Percentiles rank a stretch among this genome's conserved stretches.
Evolutionary conservation across 2,113 vertebrate genomes (phyloP).

Genomic region (Sinocyclocheilus grahami): DNA sequence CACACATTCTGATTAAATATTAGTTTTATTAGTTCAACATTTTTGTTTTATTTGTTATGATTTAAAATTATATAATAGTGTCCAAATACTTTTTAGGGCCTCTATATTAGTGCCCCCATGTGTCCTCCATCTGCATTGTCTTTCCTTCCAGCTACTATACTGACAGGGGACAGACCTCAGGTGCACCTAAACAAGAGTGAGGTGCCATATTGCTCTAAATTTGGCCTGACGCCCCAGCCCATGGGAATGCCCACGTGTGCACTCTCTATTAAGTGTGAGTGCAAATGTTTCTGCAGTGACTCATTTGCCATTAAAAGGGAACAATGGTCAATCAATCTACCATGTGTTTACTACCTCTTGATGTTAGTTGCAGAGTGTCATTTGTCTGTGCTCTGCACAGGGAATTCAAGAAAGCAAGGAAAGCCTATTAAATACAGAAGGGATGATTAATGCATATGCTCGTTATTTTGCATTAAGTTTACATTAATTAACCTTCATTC

Average conservation of each 20-base stretch:
- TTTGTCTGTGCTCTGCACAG: background rate
- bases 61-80: background rate
- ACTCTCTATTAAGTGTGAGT: constrained; percentile 1
- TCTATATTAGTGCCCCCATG: background rate
- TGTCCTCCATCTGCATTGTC: background rate
- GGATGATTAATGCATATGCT: constrained; percentile 69
- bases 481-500: constrained; percentile 69
- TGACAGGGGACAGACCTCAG: constrained; percentile 17
- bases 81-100: background rate
- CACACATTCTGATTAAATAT: background rate
- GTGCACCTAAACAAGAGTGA: background rate
- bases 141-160: background rate
- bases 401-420: constrained; percentile 36
- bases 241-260: constrained; percentile 23
- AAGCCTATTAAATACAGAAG: constrained; percentile 65
- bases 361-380: constrained; percentile 7
- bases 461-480: constrained; percentile 58
- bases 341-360: constrained; percentile 22
- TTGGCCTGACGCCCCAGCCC: constrained; percentile 5
- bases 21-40: background rate
- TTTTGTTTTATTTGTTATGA: too few relatives aligned
- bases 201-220: constrained; percentile 14
- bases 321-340: constrained; percentile 18
- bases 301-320: constrained; percentile 10
- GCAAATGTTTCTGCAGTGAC: background rate